Conservation (phyloP, 2,113 vertebrate species). For the Seriola quinqueradiata region DNA sequence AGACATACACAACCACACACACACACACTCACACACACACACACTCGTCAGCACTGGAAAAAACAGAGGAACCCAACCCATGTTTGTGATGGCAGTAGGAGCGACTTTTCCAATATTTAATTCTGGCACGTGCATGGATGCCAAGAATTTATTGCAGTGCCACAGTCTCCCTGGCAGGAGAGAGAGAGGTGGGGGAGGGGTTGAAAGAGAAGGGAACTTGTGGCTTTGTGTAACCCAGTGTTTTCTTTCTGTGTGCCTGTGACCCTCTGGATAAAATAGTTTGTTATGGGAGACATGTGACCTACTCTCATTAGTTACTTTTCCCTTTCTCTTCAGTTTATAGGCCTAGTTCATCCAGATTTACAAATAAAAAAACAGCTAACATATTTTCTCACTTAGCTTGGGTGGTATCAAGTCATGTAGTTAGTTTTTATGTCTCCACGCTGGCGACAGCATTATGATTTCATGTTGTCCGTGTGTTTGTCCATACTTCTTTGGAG, state of each 20-base stretch:
- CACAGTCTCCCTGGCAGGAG: constrained; percentile 66
- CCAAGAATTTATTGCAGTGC: constrained; percentile 79
- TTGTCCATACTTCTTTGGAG: no score
- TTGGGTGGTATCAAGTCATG: background rate
- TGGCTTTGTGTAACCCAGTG: constrained; percentile 54
- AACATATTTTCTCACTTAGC: background rate
- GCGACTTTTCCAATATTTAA: constrained; percentile 82
- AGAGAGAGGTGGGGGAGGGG: constrained; percentile 18
- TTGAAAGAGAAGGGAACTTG: constrained; percentile 47
- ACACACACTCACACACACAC: constrained; percentile 24
- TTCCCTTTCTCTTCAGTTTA: constrained; percentile 16
- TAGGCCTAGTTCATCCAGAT: background rate
- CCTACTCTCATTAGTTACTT: constrained; percentile 24
- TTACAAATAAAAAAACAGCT: background rate
- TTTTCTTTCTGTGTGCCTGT: constrained; percentile 50
- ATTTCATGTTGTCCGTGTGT: no score
- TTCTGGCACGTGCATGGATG: constrained; percentile 68
- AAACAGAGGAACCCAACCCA: constrained; percentile 71
- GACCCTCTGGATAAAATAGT: constrained; percentile 47
- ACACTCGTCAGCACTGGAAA: constrained; percentile 52
- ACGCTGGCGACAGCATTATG: no score
- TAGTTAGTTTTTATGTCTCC: no score
- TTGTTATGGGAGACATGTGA: constrained; percentile 45
- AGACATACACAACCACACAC: background rate
- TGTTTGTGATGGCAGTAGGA: constrained; percentile 81